Percentiles rank a stretch among this genome's conserved stretches.
Conservation (phyloP, 2,888 invertebrate species). For the Gari tellinella region DNA sequence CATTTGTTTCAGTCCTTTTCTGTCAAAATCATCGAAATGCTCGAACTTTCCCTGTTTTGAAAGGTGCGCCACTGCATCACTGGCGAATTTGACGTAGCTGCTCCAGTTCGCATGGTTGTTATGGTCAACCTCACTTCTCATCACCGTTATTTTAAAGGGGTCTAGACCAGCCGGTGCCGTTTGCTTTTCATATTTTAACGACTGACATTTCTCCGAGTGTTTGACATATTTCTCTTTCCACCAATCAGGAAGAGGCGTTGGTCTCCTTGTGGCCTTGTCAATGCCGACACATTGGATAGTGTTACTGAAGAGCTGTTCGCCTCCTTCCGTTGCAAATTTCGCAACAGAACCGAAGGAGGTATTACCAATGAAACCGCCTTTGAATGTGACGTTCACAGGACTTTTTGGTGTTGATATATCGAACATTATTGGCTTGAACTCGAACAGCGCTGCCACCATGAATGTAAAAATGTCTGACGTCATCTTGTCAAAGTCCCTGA, state of each 20-base stretch:
- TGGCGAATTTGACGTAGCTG: constrained; percentile 66
- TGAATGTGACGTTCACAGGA: constrained; percentile 59
- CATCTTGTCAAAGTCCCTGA: constrained; percentile 64
- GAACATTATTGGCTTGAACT: constrained; percentile 56
- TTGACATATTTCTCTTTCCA: constrained; percentile 75
- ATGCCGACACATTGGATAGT: constrained; percentile 75
- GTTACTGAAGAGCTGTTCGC: constrained; percentile 57
- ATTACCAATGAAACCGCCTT: constrained; percentile 68
- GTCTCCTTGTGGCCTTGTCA: constrained; percentile 72
- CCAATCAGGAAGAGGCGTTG: constrained; percentile 76
- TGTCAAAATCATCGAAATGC: constrained; percentile 54
- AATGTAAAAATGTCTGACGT: constrained; percentile 65
- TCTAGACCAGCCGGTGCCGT: constrained; percentile 57
- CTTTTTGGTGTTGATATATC: constrained; percentile 51
- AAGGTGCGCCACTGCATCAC: constrained; percentile 67
- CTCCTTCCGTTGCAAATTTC: constrained; percentile 42
- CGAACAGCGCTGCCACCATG: constrained; percentile 59
- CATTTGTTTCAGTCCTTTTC: constrained; percentile 67
- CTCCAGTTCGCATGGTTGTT: constrained; percentile 73
- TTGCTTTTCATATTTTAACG: constrained; percentile 64
- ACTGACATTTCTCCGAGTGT: constrained; percentile 43
- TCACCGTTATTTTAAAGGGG: constrained; percentile 57
- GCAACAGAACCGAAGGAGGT: constrained; percentile 66
- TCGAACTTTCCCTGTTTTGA: constrained; percentile 48
- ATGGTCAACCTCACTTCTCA: constrained; percentile 70